Conservation (phyloP, 92 coral and sea anemone genomes). For the Porites rus region DNA sequence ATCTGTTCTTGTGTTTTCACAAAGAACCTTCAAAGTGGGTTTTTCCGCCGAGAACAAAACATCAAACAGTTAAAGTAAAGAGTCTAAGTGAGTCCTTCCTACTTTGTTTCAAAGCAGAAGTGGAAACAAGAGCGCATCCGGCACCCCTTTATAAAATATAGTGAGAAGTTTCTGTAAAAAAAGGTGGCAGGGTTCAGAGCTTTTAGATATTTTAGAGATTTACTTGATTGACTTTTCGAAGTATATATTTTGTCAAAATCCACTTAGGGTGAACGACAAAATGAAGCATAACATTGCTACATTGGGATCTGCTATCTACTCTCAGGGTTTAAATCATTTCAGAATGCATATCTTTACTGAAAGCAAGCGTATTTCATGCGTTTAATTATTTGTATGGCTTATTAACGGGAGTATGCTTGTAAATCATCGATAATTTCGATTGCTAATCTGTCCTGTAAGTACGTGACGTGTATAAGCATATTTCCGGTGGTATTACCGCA, state of each 20-base stretch:
- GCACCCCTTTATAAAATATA: no score
- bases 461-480: constrained; percentile 22
- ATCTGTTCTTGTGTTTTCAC: neutral
- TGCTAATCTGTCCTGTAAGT: constrained; percentile 12
- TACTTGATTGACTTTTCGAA: neutral
- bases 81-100: no score
- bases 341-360: no score
- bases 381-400: no score
- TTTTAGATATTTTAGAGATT: no score
- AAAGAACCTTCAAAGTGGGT: neutral
- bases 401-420: no score
- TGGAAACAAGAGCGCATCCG: neutral
- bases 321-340: no score
- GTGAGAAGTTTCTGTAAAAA: no score
- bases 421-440: constrained; percentile 15
- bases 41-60: constrained; percentile 5
- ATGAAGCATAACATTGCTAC: neutral
- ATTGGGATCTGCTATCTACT: no score
- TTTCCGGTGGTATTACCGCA: constrained; percentile 24
- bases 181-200: no score
- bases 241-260: neutral
- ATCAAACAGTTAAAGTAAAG: neutral
- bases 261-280: neutral
- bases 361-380: no score
- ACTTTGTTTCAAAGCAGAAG: neutral